Percentiles rank a stretch among this genome's conserved stretches.
Evolutionary conservation across 2,888 invertebrate genomes (phyloP).

Genomic region (Maniola hyperantus): DNA sequence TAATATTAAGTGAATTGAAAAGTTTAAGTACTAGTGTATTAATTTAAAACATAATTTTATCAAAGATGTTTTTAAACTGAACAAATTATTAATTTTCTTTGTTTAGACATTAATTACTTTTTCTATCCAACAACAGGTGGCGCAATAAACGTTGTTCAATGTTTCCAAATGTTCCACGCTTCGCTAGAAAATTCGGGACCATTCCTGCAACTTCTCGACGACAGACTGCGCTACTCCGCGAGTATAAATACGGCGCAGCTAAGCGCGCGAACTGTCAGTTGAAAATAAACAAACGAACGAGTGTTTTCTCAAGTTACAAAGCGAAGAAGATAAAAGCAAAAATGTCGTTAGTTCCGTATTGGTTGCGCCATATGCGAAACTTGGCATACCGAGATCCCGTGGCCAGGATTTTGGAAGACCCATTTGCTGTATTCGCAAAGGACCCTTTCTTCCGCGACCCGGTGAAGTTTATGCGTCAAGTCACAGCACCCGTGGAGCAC

Average conservation of each 20-base stretch:
- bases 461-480: constrained; percentile 59
- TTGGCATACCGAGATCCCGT: constrained; percentile 64
- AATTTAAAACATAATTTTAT: no score
- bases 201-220: constrained; percentile 53
- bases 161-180: neutral
- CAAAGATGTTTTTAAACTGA: no score
- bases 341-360: constrained; percentile 75
- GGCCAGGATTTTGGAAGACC: constrained; percentile 62
- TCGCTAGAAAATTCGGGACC: constrained; percentile 59
- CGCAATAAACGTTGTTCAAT: constrained; percentile 35
- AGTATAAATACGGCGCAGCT: constrained; percentile 58
- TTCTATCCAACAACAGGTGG: constrained; percentile 51
- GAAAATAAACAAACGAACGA: constrained; percentile 48
- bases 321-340: constrained; percentile 41
- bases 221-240: constrained; percentile 54
- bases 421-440: constrained; percentile 58
- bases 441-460: constrained; percentile 75
- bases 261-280: constrained; percentile 47
- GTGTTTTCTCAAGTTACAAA: constrained; percentile 33
- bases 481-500: constrained; percentile 52
- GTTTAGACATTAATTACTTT: neutral
- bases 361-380: constrained; percentile 72
- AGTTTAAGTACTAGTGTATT: no score
- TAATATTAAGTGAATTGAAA: no score
- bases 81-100: no score